Percentiles rank a stretch among this genome's conserved stretches.
Conservation (phyloP, 2,888 invertebrate species). For the Congeria kusceri region DNA sequence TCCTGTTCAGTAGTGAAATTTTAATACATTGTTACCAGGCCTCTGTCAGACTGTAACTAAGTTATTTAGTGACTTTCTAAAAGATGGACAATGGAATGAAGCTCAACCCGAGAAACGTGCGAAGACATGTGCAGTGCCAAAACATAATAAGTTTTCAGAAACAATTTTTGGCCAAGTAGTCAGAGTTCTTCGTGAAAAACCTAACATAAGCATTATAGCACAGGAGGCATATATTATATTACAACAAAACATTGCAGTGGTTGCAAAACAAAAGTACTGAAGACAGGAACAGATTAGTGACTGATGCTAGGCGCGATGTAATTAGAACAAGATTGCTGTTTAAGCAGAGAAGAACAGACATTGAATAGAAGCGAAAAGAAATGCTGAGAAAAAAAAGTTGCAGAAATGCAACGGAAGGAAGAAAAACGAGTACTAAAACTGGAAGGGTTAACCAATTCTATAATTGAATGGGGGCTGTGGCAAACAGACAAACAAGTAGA, state of each 20-base stretch:
- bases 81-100: slow-evolving; percentile 35
- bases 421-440: slow-evolving; percentile 14
- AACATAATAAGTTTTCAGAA: slow-evolving; percentile 50
- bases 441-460: slow-evolving; percentile 27
- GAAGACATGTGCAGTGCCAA: slow-evolving; percentile 28
- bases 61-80: slow-evolving; percentile 41
- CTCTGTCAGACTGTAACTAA: slow-evolving; percentile 19
- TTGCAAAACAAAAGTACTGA: slow-evolving; percentile 24
- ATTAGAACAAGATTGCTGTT: slow-evolving; percentile 11
- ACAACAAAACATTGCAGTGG: slow-evolving; percentile 48
- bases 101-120: slow-evolving; percentile 15
- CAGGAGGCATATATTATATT: slow-evolving; percentile 43
- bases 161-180: slow-evolving; percentile 48
- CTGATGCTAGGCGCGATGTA: slow-evolving; percentile 24
- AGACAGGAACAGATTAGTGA: slow-evolving; percentile 20
- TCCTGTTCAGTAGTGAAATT: slow-evolving; percentile 16
- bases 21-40: slow-evolving; percentile 25
- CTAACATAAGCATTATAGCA: slow-evolving; percentile 35
- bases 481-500: slow-evolving; percentile 50
- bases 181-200: slow-evolving; percentile 43
- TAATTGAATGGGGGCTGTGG: slow-evolving; percentile 54
- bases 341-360: slow-evolving; percentile 42
- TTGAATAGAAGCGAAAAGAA: slow-evolving; percentile 37
- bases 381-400: slow-evolving; percentile 26
- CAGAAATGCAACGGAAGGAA: slow-evolving; percentile 32